These are phyloP conservation scores for Urocynchramus pylzowi DNA, from an alignment of 2,113 vertebrate species.

Conservation along the genomic window DNA sequence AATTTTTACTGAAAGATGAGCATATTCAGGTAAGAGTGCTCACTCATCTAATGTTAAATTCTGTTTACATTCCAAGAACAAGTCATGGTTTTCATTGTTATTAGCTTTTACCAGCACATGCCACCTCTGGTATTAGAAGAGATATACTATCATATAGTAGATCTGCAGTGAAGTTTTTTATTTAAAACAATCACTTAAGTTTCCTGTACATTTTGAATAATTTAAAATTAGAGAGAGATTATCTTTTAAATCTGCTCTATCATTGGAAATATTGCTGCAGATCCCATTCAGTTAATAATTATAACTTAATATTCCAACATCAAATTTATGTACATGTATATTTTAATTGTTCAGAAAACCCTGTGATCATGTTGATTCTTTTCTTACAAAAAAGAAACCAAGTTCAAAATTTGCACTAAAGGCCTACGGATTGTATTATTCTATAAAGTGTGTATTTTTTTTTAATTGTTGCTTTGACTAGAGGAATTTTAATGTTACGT, in stretches of 20 bases:
- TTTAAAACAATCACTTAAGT: background rate
- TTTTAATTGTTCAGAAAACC: background rate
- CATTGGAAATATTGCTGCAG: background rate
- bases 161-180: background rate
- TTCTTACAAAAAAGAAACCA: background rate
- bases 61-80: background rate
- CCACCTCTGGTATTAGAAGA: background rate
- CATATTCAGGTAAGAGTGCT: constrained; percentile 87
- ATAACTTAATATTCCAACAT: background rate
- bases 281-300: background rate
- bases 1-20: constrained; percentile 82
- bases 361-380: background rate
- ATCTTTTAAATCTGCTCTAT: background rate
- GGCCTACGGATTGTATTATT: background rate
- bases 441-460: background rate
- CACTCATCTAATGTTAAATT: background rate
- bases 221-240: background rate
- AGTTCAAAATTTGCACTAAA: background rate
- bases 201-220: background rate
- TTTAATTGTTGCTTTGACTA: background rate
- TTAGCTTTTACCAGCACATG: background rate
- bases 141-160: fast-evolving
- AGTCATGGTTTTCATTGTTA: background rate
- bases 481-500: background rate
- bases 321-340: background rate